A percentile compares a stretch with the other conserved stretches of the same genome.
Evolutionary conservation across 92 coral and sea anemone genomes (phyloP).

Genomic region (Umimayanthus chanpuru): DNA sequence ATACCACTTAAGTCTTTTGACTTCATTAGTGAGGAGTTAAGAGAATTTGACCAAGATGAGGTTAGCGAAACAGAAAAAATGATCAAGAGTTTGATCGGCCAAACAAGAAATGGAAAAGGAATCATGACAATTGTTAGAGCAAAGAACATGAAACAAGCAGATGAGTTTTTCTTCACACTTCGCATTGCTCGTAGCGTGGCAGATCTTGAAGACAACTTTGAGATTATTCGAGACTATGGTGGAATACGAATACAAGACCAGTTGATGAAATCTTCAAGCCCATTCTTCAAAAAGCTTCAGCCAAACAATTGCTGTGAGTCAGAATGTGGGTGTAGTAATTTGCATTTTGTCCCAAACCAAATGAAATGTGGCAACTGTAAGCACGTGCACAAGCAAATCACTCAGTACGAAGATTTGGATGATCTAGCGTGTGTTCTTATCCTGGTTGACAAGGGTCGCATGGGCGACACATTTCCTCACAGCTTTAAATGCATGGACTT

Average conservation of each 20-base stretch:
- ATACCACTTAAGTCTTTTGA: not conserved
- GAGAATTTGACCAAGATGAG: not conserved
- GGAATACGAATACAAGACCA: conserved; percentile 51
- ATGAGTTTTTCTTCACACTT: conserved; percentile 51
- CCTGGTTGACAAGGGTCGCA: conserved; percentile 65
- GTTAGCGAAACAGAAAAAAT: conserved; percentile 50
- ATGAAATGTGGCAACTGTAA: conserved; percentile 15
- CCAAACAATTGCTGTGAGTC: conserved; percentile 31
- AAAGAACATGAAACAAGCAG: conserved; percentile 52
- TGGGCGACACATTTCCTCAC: conserved; percentile 68
- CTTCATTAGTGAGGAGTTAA: not conserved
- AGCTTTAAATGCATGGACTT: conserved; percentile 62
- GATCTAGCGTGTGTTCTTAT: conserved; percentile 56
- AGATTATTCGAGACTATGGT: conserved; percentile 59
- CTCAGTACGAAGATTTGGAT: conserved; percentile 60
- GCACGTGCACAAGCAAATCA: conserved; percentile 54
- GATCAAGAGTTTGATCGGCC: conserved; percentile 29
- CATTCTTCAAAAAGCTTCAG: conserved; percentile 51
- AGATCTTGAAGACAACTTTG: conserved; percentile 31
- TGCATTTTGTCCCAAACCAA: not conserved
- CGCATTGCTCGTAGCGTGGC: conserved; percentile 37
- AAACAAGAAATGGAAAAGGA: conserved; percentile 35
- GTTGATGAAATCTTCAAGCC: conserved; percentile 48
- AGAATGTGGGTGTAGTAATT: conserved; percentile 43
- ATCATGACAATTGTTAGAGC: conserved; percentile 63